Evolutionary conservation across 2,797 vertebrate genomes (phyloP), one percentile per base, ranked within the genome.

Genomic region (Merluccius polli): DNA sequence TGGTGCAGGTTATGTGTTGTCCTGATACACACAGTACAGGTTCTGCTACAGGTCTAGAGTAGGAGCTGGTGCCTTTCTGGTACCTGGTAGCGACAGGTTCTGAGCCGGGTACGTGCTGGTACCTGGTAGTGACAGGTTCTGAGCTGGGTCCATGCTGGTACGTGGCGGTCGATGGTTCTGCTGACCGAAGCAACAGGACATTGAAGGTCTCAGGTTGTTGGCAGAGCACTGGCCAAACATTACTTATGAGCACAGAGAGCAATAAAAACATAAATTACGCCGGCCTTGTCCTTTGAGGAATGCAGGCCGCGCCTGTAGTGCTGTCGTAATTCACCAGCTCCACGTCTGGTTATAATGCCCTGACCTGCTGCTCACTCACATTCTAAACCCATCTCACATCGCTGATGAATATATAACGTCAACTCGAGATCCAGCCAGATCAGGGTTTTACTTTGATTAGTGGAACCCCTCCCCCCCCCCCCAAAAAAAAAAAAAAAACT

Each of bases 231-330:
- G 35, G 31, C 70, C 70, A 33, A 27, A 65, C 59, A 65, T 65
- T 65, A 65, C 59, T 65, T 65, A 65, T 65, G 59, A 65, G 59
- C 24, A 2, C 59, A 13, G 59, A 65, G 59, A 65, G 59, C 59
- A 27, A 27, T 78, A n/a, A 63, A 48, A 80, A 72, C 31, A 69
- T 4, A 21, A 16, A 38, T 24, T 31, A 76, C 38, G 2, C 24
- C 59, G 59, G n/a, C 59, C 59, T 65, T 65, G 59, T 65, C 59
- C 59, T 65, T 65, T 65, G 59, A 65, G 59, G n/a, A 65, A 65
- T 65, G 59, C 59, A 8, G n/a, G n/a, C 59, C 15, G 59, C 52
- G n/a, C n/a, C n/a, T n/a, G n/a, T n/a, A n/a, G n/a, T n/a, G n/a
- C n/a, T n/a, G n/a, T n/a, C 10, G 52, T 63, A 63, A 63, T 27